Evolutionary conservation across 2,797 vertebrate genomes (phyloP).

Genomic region (Acestrorhynchus altus): DNA sequence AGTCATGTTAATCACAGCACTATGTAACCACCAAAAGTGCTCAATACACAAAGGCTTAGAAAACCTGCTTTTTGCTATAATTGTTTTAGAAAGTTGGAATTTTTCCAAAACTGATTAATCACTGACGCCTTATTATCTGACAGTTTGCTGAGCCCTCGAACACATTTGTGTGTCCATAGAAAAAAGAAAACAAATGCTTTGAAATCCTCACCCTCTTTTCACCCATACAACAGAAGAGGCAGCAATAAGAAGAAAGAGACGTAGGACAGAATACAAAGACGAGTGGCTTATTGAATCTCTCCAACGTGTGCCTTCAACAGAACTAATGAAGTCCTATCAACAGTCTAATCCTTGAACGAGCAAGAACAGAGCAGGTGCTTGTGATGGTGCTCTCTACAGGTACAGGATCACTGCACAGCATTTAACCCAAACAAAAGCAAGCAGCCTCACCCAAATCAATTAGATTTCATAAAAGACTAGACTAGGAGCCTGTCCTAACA

Average conservation of each 20-base stretch:
- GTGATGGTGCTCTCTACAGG: conserved; percentile 58
- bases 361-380: conserved; percentile 70
- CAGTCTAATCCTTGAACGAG: conserved; percentile 71
- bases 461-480: conserved; percentile 47
- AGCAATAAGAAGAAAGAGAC: conserved; percentile 51
- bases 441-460: conserved; percentile 56
- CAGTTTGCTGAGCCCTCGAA: not conserved
- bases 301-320: conserved; percentile 75
- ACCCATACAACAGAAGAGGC: conserved; percentile 33
- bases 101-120: too few relatives aligned
- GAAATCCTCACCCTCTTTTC: conserved; percentile 45
- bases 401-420: conserved; percentile 39
- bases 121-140: not conserved
- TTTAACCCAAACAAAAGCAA: conserved; percentile 51
- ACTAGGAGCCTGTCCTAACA: conserved; percentile 23
- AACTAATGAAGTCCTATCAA: conserved; percentile 73
- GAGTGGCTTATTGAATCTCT: conserved; percentile 68
- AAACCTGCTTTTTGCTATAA: too few relatives aligned
- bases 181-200: conserved; percentile 54
- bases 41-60: too few relatives aligned
- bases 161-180: not conserved
- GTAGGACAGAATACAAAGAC: conserved; percentile 1
- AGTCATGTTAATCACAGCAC: too few relatives aligned
- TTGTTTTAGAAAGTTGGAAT: too few relatives aligned
- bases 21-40: too few relatives aligned